Evolutionary conservation across 2,888 invertebrate species (phyloP).

Genomic region (Eristalinus aeneus): DNA sequence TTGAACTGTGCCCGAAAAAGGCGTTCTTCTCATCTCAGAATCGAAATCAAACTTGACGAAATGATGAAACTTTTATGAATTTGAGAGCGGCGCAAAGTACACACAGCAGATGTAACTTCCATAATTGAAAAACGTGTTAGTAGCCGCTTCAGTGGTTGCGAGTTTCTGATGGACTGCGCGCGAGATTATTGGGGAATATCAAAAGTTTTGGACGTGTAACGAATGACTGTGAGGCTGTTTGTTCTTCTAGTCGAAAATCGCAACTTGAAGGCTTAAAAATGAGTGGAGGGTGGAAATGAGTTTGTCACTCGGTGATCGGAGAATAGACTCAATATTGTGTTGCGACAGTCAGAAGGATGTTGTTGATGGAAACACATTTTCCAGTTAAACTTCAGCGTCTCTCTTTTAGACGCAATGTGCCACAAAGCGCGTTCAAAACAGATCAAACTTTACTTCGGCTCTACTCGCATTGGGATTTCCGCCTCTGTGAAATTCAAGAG

Average conservation of each 20-base stretch:
- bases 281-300: too few relatives aligned
- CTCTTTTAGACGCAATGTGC: too few relatives aligned
- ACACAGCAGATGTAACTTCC: not conserved
- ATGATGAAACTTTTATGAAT: not conserved
- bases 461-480: too few relatives aligned
- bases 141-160: not conserved
- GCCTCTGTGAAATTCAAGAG: too few relatives aligned
- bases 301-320: too few relatives aligned
- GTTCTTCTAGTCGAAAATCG: not conserved
- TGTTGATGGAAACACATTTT: too few relatives aligned
- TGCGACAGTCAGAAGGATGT: too few relatives aligned
- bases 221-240: not conserved
- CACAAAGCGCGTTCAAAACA: too few relatives aligned
- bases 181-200: not conserved
- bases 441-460: too few relatives aligned
- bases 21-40: not conserved
- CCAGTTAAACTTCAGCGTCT: too few relatives aligned
- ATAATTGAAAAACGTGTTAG: not conserved
- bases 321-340: too few relatives aligned
- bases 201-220: not conserved
- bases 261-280: not conserved
- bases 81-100: not conserved
- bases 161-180: not conserved
- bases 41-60: not conserved
- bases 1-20: not conserved